Percentiles rank a stretch among this genome's conserved stretches.
Evolutionary conservation across 2,888 invertebrate genomes (phyloP).

Genomic region (Portevinia maculata): DNA sequence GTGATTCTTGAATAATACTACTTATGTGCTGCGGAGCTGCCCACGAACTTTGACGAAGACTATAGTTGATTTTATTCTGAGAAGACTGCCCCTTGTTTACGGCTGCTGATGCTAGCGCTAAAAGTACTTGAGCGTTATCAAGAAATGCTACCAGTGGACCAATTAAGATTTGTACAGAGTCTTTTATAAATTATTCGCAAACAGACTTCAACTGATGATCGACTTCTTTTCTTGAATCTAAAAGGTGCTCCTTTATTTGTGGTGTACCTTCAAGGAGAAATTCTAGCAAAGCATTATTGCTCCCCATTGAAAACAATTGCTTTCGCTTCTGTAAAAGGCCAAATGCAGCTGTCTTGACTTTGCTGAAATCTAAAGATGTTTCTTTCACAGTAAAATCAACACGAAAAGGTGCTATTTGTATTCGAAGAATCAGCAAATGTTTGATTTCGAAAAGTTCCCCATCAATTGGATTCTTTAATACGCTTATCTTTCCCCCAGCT

Average conservation of each 20-base stretch:
- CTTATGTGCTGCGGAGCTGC: slow-evolving; percentile 90
- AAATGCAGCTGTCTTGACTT: slow-evolving; percentile 93
- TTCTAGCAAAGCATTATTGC: slow-evolving; percentile 96
- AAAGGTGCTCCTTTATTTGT: slow-evolving; percentile 93
- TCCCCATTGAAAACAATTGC: slow-evolving; percentile 92
- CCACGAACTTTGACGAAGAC: slow-evolving; percentile 84
- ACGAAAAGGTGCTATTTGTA: slow-evolving; percentile 99
- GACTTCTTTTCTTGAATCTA: slow-evolving; percentile 98
- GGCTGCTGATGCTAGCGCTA: slow-evolving; percentile 57
- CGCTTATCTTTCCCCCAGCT: slow-evolving; percentile 91
- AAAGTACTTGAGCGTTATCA: slow-evolving; percentile 86
- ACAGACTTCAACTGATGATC: slow-evolving; percentile 95
- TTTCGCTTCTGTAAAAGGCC: slow-evolving; percentile 90
- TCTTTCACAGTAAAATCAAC: slow-evolving; percentile 97
- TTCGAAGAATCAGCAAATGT: slow-evolving; percentile 96
- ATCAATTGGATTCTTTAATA: slow-evolving; percentile 91
- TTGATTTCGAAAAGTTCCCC: slow-evolving; percentile 98
- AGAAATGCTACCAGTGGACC: slow-evolving; percentile 90
- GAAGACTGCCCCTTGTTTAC: no score
- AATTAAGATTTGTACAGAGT: slow-evolving; percentile 89
- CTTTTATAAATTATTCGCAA: slow-evolving; percentile 94
- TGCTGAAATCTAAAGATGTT: slow-evolving; percentile 96
- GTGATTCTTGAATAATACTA: slow-evolving; percentile 89
- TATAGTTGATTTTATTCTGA: slow-evolving; percentile 77
- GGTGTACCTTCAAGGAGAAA: slow-evolving; percentile 97